phyloP scores from a whole-genome alignment of 1,140 invertebrate genomes.

The Eurosta solidaginis region DNA sequence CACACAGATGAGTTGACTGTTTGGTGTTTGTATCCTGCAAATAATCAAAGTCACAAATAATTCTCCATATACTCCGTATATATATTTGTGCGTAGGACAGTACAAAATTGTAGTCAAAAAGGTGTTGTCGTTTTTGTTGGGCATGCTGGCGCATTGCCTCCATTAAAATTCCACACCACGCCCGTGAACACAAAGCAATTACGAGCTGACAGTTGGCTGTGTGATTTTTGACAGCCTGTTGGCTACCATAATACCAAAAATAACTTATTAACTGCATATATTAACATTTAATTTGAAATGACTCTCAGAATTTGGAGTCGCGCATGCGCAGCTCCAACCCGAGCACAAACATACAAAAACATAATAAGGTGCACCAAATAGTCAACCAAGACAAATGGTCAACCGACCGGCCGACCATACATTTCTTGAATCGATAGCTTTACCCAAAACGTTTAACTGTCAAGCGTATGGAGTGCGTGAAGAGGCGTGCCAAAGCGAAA shows the following conservation, averaged over 20 bases:
- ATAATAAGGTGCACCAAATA: background rate
- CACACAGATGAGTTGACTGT: background rate
- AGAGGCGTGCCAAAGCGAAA: background rate
- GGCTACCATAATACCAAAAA: constrained; percentile 56
- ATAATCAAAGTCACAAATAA: background rate
- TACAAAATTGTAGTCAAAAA: too few species aligned
- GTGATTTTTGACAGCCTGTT: constrained; percentile 58
- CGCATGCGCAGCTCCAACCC: background rate
- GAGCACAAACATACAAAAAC: background rate
- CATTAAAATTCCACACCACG: constrained; percentile 56
- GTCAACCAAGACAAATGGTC: background rate
- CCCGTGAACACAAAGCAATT: constrained; percentile 47
- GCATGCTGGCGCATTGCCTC: background rate
- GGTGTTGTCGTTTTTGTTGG: background rate
- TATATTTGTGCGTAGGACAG: too few species aligned
- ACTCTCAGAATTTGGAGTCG: constrained; percentile 1
- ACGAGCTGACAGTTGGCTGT: constrained; percentile 45
- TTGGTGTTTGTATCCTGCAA: background rate
- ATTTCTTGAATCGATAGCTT: constrained; percentile 4
- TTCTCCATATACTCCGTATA: background rate
- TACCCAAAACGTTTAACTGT: background rate
- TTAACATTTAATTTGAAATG: constrained; percentile 56
- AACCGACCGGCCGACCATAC: background rate
- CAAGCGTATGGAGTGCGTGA: constrained; percentile 1
- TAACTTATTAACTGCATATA: constrained; percentile 57